Evolutionary conservation across 1,140 invertebrate genomes (phyloP), one percentile per base, ranked within the genome.

Genomic region (Sycophila sp.): DNA sequence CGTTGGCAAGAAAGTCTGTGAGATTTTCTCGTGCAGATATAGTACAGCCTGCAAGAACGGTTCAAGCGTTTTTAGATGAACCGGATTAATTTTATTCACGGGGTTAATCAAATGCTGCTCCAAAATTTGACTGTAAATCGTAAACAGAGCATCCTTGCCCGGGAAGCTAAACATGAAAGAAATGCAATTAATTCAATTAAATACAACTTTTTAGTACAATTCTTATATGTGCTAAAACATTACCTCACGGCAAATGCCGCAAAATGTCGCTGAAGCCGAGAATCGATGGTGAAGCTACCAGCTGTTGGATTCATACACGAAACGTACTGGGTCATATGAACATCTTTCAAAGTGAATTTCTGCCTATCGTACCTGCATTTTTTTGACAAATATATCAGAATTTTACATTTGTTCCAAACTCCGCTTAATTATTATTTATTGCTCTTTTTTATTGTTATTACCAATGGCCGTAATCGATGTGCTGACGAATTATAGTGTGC

Each of bases 291-390:
- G 78, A 98, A 98, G 73, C 94, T 96, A 30, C 97, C 97, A 24
- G 96, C 94, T 0, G 96, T 98, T 0, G 96, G 97, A 86, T 98
- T 98, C 97, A 99, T 98, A 80, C 94, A 95, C 6, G 95, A 94
- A 10, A 97, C 90, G 83, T 97, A 98, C 87, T 98, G 96, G 15
- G 94, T 94, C 81, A 97, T 97, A 65, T 94, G 92, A 68, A 99
- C 96, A 74, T 98, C 96, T 83, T 98, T 98, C 8, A 97, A 79
- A 1, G 91, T 89, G 36, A 98, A 86, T 78, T 97, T 97, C 19
- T 89, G 87, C 58, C 96, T 87, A 82, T 98, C 96, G 77, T 94
- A 94, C 91, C 91, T 85, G n/a, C 11, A 53, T 38, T 53, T 30
- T 6, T 40, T 1, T 11, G 8, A 40, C 11, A 38, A 40, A 40